Evolutionary conservation across 1,140 invertebrate genomes (phyloP).

Genomic region (Drosophila lini): DNA sequence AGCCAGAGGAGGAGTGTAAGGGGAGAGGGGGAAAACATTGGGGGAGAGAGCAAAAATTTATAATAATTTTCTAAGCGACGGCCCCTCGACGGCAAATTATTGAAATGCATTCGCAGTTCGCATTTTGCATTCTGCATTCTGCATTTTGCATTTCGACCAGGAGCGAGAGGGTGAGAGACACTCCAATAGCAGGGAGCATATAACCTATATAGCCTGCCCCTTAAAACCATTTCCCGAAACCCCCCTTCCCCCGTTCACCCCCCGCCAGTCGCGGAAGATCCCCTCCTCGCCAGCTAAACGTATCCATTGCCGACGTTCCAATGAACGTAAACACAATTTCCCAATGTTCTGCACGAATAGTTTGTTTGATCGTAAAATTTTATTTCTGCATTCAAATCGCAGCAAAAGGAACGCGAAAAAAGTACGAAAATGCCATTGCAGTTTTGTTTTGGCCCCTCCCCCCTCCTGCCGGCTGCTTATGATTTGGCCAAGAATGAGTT

Average conservation of each 20-base stretch:
- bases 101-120: constrained; percentile 78
- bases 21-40: background rate
- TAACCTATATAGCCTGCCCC: constrained; percentile 19
- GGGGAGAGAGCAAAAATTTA: constrained; percentile 56
- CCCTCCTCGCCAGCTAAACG: constrained; percentile 1
- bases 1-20: background rate
- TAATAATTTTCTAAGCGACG: constrained; percentile 79
- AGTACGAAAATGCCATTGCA: constrained; percentile 53
- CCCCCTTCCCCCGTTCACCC: background rate
- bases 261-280: background rate
- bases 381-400: constrained; percentile 80
- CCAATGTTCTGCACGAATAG: constrained; percentile 81
- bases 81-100: constrained; percentile 76
- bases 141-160: constrained; percentile 7
- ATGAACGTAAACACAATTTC: constrained; percentile 76
- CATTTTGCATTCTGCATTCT: constrained; percentile 17
- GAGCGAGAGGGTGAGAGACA: constrained; percentile 22
- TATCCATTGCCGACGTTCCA: constrained; percentile 45
- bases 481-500: constrained; percentile 46
- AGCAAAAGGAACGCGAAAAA: constrained; percentile 31
- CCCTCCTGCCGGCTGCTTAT: constrained; percentile 13
- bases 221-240: constrained; percentile 4
- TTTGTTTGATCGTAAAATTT: constrained; percentile 82
- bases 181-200: constrained; percentile 21
- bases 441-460: constrained; percentile 8